A percentile compares a stretch with the other conserved stretches of the same genome.
These are phyloP conservation scores for Sarcophaga bullata DNA, from an alignment of 1,140 invertebrate species.

Conservation along the genomic window DNA sequence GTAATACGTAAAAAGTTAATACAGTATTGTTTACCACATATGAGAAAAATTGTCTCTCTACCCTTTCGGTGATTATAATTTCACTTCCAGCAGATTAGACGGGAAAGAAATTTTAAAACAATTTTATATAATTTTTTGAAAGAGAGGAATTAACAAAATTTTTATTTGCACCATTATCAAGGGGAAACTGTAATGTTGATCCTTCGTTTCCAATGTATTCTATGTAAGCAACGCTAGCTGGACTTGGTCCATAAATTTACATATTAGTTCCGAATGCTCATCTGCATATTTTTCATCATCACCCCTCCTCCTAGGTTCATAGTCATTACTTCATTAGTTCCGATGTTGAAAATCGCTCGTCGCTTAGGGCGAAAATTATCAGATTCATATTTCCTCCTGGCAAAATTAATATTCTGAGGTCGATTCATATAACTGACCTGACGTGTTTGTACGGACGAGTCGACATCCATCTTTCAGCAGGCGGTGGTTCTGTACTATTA, in stretches of 20 bases:
- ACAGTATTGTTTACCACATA: too few relatives aligned
- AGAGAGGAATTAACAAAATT: not conserved
- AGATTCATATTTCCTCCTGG: constrained; percentile 1
- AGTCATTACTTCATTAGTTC: not conserved
- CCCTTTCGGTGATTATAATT: too few relatives aligned
- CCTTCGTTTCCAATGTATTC: not conserved
- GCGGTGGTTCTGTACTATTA: not conserved
- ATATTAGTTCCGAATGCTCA: not conserved
- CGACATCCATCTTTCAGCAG: not conserved
- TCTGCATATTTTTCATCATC: not conserved
- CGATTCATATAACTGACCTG: not conserved
- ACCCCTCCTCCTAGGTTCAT: not conserved
- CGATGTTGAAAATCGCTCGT: not conserved
- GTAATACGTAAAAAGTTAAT: too few relatives aligned
- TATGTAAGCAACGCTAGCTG: not conserved
- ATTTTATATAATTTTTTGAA: not conserved
- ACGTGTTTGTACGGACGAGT: not conserved
- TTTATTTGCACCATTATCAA: not conserved
- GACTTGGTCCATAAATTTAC: not conserved
- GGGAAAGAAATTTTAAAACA: too few relatives aligned
- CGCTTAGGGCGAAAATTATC: not conserved
- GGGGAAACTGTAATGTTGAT: not conserved
- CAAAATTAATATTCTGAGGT: not conserved
- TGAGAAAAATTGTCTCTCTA: too few relatives aligned
- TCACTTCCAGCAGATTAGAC: too few relatives aligned